Percentiles rank a stretch among this genome's conserved stretches.
phyloP scores from a whole-genome alignment of 1,140 invertebrate genomes.

The Lucilia cuprina region DNA sequence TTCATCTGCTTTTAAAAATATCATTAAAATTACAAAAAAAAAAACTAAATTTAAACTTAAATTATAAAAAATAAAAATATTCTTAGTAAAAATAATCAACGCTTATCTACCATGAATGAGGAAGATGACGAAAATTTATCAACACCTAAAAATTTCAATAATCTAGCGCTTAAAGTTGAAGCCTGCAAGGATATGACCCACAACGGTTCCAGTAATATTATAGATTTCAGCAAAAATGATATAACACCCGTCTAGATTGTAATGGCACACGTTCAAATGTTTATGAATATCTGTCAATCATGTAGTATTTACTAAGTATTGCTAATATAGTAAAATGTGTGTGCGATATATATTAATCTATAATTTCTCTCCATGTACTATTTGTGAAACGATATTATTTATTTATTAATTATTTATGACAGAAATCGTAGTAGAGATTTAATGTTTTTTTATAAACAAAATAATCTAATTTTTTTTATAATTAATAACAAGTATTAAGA shows the following conservation, averaged over 20 bases:
- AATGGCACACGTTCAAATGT: background rate
- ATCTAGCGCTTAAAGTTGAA: background rate
- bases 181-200: background rate
- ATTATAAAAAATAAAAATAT: background rate
- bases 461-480: too few relatives aligned
- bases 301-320: too few relatives aligned
- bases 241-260: conserved; percentile 16
- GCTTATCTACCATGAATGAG: conserved; percentile 59
- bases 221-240: background rate
- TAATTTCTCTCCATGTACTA: too few relatives aligned
- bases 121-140: conserved; percentile 44
- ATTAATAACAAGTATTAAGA: background rate
- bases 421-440: too few relatives aligned
- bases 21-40: background rate
- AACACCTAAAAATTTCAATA: background rate
- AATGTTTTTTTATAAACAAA: too few relatives aligned
- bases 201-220: background rate
- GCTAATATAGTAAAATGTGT: too few relatives aligned
- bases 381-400: too few relatives aligned
- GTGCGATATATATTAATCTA: too few relatives aligned
- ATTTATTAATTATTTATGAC: too few relatives aligned
- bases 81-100: conserved; percentile 31
- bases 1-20: background rate
- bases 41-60: background rate
- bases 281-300: too few relatives aligned